Evolutionary conservation across 2,797 vertebrate genomes (phyloP), one percentile per base, ranked within the genome.

Genomic region (Artibeus jamaicensis): DNA sequence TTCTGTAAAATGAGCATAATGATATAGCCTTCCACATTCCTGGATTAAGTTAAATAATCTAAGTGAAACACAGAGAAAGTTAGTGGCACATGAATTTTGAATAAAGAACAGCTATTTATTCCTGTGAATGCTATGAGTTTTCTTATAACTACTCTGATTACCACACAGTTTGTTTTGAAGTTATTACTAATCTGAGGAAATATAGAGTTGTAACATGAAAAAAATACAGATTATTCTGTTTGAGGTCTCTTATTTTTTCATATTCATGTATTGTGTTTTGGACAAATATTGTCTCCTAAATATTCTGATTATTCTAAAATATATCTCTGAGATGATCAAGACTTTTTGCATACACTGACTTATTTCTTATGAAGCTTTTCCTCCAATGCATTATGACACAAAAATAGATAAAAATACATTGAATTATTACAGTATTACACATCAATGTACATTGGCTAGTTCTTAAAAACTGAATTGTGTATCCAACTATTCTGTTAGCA

Each of bases 1-100:
- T 71, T 55, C 32, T 86, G 71, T 57, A 84, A 94, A 95, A 86
- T 55, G 21, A 94, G 16, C 11, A 68, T 32, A 94, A 81, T 55
- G 93, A 19, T 9, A 65, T 55, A 6, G 50, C 12, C 24, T 57
- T 86, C 24, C 2, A 89, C 81, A 32, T 24, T 29, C 6, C 7
- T 15, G 15, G 12, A 68, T 57, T 50, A 90, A 85, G 15, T 42
- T 71, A 71, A 87, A 57, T 77, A 46, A 42, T 57, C 42, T 78
- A 86, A 50, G 16, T 84, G 37, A 93, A 91, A 83, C 2, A 26
- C 5, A 62, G 1, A 71, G 34, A 9, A 93, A 76, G 7, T 73
- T 50, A 34, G 14, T 42, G 12, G n/a, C 42, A 86, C 42, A 29
- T 18, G 53, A 68, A 44, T 44, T 77, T 11, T 50, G 24, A 65